Conservation (phyloP, 2,888 invertebrate genomes). For the Leucophenga maculata region DNA sequence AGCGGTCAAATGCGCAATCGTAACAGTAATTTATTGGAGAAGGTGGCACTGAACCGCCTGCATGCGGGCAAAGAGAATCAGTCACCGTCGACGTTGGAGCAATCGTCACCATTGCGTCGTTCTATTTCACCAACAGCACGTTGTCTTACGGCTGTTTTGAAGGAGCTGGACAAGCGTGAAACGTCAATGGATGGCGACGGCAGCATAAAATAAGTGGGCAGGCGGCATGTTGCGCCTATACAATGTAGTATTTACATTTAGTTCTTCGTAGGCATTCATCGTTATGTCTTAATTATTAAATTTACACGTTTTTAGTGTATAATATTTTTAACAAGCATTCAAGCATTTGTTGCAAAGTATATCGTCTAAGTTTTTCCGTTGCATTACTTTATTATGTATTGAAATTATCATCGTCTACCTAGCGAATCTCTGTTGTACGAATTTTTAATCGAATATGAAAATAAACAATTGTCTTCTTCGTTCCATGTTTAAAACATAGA, state of each 20-base stretch:
- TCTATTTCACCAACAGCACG: too few species aligned
- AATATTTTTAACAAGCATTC: not conserved
- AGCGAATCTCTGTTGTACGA: not conserved
- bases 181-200: too few species aligned
- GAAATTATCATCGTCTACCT: too few species aligned
- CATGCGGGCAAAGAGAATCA: conserved; percentile 59
- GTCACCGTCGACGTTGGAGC: conserved; percentile 39
- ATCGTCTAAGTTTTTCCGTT: not conserved
- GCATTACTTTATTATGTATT: too few species aligned
- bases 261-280: too few species aligned
- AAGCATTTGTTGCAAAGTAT: not conserved
- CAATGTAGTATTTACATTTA: too few species aligned
- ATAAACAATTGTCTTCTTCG: conserved; percentile 39
- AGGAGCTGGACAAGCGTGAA: too few species aligned
- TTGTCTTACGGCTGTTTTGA: too few species aligned
- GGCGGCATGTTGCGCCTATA: too few species aligned
- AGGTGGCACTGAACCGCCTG: conserved; percentile 58
- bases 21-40: conserved; percentile 57
- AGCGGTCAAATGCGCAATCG: conserved; percentile 38
- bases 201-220: too few species aligned
- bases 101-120: too few species aligned
- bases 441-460: not conserved
- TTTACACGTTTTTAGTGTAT: conserved; percentile 20
- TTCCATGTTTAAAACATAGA: conserved; percentile 60
- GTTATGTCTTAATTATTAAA: too few species aligned